A percentile compares a stretch with the other conserved stretches of the same genome.
These are phyloP conservation scores for Pherbina coryleti DNA, from an alignment of 2,888 invertebrate species.

Conservation along the genomic window DNA sequence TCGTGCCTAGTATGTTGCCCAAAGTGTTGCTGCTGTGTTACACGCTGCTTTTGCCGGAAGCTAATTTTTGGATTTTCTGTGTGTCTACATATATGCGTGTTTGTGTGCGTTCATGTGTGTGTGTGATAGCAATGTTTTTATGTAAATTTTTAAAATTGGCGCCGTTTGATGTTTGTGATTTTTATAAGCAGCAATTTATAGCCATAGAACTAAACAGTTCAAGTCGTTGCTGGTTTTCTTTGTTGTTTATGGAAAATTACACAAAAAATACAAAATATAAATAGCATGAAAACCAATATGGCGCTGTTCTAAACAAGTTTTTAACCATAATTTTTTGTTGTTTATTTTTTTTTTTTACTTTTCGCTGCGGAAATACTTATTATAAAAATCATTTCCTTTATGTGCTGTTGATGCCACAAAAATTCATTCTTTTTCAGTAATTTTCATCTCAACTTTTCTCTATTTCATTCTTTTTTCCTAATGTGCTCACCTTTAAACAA, in stretches of 20 bases:
- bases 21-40: background rate
- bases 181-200: too few relatives aligned
- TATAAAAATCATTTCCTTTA: background rate
- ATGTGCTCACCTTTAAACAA: background rate
- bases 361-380: background rate
- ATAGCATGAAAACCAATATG: too few relatives aligned
- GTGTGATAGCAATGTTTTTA: background rate
- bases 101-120: background rate
- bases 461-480: background rate
- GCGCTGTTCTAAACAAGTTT: too few relatives aligned
- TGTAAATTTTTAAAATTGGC: background rate
- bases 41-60: background rate
- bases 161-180: constrained; percentile 4
- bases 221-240: too few relatives aligned
- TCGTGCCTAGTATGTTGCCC: background rate
- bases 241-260: too few relatives aligned
- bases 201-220: too few relatives aligned
- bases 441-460: background rate
- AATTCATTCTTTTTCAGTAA: background rate
- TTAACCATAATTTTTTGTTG: background rate
- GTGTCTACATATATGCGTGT: background rate
- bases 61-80: background rate
- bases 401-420: background rate
- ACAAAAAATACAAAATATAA: too few relatives aligned
- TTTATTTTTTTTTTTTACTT: background rate